Evolutionary conservation across 1,140 invertebrate genomes (phyloP).

Genomic region (Drosophila pruinosa): DNA sequence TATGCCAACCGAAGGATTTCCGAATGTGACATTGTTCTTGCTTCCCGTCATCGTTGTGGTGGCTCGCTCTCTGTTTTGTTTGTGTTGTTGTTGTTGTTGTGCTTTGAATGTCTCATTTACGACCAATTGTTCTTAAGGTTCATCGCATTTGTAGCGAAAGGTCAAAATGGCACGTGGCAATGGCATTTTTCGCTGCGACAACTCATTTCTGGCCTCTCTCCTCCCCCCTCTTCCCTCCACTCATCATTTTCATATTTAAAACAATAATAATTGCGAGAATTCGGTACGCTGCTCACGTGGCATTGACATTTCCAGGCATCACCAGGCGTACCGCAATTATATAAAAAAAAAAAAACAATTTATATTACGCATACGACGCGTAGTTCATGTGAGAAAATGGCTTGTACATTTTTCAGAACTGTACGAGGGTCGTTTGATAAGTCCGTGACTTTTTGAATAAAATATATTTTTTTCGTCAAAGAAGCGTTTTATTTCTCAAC

Average conservation of each 20-base stretch:
- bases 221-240: neutral
- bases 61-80: slow-evolving; percentile 16
- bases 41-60: slow-evolving; percentile 20
- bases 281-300: slow-evolving; percentile 48
- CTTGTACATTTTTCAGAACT: neutral
- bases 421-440: too few relatives aligned
- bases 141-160: slow-evolving; percentile 64
- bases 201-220: neutral
- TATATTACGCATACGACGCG: slow-evolving; percentile 53
- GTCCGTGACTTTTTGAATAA: too few relatives aligned
- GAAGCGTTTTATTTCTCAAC: too few relatives aligned
- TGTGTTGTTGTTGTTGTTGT: slow-evolving; percentile 24
- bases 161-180: slow-evolving; percentile 74
- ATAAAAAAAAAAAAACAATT: slow-evolving; percentile 39
- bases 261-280: slow-evolving; percentile 11
- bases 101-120: slow-evolving; percentile 72
- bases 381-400: slow-evolving; percentile 7
- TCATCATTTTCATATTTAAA: slow-evolving; percentile 13
- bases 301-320: slow-evolving; percentile 43
- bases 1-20: slow-evolving; percentile 65
- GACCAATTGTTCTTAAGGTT: slow-evolving; percentile 62
- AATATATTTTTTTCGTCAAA: too few relatives aligned
- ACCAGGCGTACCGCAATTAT: slow-evolving; percentile 43
- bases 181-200: slow-evolving; percentile 24
- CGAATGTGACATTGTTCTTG: slow-evolving; percentile 63